These are phyloP conservation scores for Ormia ochracea DNA, from an alignment of 2,888 invertebrate genomes.

Conservation along the genomic window DNA sequence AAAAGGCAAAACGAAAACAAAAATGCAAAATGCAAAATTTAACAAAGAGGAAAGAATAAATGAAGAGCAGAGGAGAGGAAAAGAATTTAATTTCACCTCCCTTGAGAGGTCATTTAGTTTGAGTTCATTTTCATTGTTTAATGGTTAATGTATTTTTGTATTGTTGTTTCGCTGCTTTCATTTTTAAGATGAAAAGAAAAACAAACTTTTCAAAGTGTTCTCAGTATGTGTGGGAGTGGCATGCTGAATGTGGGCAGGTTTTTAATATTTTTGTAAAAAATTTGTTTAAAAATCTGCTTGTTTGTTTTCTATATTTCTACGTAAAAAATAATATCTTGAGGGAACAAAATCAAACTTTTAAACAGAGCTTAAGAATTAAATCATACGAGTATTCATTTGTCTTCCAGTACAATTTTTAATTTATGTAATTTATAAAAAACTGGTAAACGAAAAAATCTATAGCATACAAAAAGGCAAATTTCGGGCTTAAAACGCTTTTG, in stretches of 20 bases:
- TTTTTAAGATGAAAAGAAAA: background rate
- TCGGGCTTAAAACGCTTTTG: too few relatives aligned
- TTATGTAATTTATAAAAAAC: too few relatives aligned
- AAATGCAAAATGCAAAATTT: background rate
- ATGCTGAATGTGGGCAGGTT: background rate
- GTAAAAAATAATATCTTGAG: too few relatives aligned
- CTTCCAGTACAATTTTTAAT: too few relatives aligned
- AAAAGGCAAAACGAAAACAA: background rate
- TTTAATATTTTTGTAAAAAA: conserved; percentile 9
- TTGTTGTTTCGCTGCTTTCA: background rate
- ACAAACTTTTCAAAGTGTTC: background rate
- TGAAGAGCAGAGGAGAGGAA: conserved; percentile 8
- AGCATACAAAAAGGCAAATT: too few relatives aligned
- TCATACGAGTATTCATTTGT: too few relatives aligned
- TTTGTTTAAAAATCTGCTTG: too few relatives aligned
- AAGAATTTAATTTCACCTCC: conserved; percentile 43
- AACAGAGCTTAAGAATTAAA: too few relatives aligned
- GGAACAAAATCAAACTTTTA: too few relatives aligned
- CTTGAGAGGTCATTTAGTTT: conserved; percentile 53
- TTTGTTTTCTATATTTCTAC: too few relatives aligned
- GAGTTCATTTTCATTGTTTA: conserved; percentile 53
- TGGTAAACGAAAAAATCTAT: too few relatives aligned
- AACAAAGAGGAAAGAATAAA: background rate
- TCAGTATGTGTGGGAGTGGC: background rate
- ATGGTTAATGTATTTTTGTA: background rate